phyloP scores from a whole-genome alignment of 2,797 vertebrate genomes.

The Scomberomorus guttatus region DNA sequence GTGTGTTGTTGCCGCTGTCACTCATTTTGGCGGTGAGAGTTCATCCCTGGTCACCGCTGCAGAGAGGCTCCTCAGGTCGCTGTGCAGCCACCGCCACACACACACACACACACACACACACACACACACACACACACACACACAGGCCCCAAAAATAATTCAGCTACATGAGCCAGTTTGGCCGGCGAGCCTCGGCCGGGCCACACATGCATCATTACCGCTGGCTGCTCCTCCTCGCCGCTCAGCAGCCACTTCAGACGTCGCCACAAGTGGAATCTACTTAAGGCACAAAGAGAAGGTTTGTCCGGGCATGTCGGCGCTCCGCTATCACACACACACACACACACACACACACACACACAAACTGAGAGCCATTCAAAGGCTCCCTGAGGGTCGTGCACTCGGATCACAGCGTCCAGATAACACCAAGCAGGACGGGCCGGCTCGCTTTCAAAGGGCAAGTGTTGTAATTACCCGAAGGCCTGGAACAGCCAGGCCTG shows the following conservation, averaged over 20 bases:
- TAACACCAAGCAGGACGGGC: conserved; percentile 54
- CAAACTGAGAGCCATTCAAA: conserved; percentile 48
- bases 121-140: conserved; percentile 23
- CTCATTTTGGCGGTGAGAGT: conserved; percentile 47
- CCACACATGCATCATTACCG: conserved; percentile 67
- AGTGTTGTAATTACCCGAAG: conserved; percentile 82
- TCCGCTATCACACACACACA: conserved; percentile 45
- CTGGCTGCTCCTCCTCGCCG: conserved; percentile 56
- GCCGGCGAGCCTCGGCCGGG: conserved; percentile 40
- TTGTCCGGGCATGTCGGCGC: conserved; percentile 57
- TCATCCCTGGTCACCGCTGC: conserved; percentile 17
- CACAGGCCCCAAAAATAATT: conserved; percentile 39
- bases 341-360: background rate
- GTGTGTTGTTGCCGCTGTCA: conserved; percentile 51
- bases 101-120: conserved; percentile 35
- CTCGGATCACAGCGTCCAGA: conserved; percentile 68
- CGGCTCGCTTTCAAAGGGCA: conserved; percentile 82
- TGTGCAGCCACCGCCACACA: background rate
- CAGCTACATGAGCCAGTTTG: conserved; percentile 55
- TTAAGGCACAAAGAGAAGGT: conserved; percentile 66
- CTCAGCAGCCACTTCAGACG: conserved; percentile 66
- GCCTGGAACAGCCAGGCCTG: conserved; percentile 63
- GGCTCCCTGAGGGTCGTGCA: conserved; percentile 52
- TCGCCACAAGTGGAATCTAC: conserved; percentile 70
- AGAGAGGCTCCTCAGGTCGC: conserved; percentile 19